Base-by-base conservation (phyloP, 1,140 invertebrate genomes). In the Bathynomus jamesi region DNA sequence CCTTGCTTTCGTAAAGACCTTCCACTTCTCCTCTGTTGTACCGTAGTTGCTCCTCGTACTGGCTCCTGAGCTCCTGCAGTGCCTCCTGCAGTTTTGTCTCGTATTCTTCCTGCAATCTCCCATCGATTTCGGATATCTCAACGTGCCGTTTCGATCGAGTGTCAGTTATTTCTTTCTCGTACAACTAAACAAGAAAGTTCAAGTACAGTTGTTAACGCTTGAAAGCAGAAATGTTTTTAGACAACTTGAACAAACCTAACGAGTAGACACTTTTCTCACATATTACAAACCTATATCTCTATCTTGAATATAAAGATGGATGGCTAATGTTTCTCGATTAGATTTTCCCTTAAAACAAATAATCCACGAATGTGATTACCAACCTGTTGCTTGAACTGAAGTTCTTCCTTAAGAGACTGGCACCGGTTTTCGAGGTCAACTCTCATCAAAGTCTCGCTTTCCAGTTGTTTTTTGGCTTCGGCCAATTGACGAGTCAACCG, bases 351-450 rank as follows among this genome's bases (percentile, higher is more conserved):
- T n/a, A n/a, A n/a, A n/a, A n/a, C n/a, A n/a, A n/a, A n/a, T n/a
- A n/a, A n/a, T n/a, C n/a, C n/a, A n/a, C n/a, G n/a, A n/a, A n/a
- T n/a, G n/a, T n/a, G n/a, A n/a, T n/a, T n/a, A n/a, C n/a, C n/a
- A 21, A 87, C 78, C 69, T 85, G 81, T 63, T 93, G 68, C 82
- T 96, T 95, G 82, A 99, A 98, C 46, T 87, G 87, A 17, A 97
- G 84, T 79, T 98, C 95, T 82, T 99, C 96, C 74, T 90, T 90
- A 63, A 96, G 82, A 78, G 89, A 94, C 80, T 95, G 92, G 71
- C 97, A 87, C 64, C 90, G 88, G 81, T 98, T 99, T 83, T 99
- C 93, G 70, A 96, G 85, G 82, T 98, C 94, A 67, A 97, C 91
- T 72, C 95, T 87, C 65, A 89, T 88, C 67, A 98, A 81, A 30